A percentile compares a stretch with the other conserved stretches of the same genome.
These are phyloP conservation scores for Geophilus truncorum DNA, from an alignment of 2,888 invertebrate genomes.

Conservation along the genomic window DNA sequence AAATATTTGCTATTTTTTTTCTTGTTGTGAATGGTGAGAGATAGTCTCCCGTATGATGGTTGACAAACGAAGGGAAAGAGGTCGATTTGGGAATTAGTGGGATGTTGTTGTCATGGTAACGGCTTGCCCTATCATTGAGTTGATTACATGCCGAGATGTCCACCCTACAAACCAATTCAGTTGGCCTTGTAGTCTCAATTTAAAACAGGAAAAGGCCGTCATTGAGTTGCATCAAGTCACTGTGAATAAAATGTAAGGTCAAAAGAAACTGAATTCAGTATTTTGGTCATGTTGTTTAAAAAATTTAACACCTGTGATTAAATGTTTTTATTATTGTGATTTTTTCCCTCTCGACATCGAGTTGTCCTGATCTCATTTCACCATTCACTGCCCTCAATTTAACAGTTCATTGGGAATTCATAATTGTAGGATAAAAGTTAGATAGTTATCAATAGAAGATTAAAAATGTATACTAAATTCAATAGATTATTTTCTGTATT, in stretches of 20 bases:
- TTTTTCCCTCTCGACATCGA: background rate
- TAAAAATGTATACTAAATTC: background rate
- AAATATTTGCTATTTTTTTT: no score
- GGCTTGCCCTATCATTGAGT: background rate
- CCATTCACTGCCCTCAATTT: background rate
- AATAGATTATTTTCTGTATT: background rate
- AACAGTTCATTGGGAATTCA: background rate
- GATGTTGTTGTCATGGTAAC: background rate
- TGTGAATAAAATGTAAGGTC: background rate
- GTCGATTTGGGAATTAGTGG: background rate
- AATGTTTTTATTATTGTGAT: background rate
- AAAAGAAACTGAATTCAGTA: background rate
- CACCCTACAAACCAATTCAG: slow-evolving; percentile 2
- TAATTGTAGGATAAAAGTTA: background rate
- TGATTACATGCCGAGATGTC: background rate
- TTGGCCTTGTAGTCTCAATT: slow-evolving; percentile 4
- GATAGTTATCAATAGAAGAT: background rate
- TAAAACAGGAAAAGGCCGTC: background rate
- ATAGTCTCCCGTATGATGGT: background rate
- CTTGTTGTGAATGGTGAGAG: no score
- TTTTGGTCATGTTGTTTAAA: background rate
- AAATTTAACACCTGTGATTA: background rate
- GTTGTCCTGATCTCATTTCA: background rate
- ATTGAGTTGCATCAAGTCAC: background rate
- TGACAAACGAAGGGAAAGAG: background rate